Percentiles rank a stretch among this genome's conserved stretches.
These are phyloP conservation scores for Carpatolechia fugitivella DNA, from an alignment of 2,888 invertebrate genomes.

Conservation along the genomic window DNA sequence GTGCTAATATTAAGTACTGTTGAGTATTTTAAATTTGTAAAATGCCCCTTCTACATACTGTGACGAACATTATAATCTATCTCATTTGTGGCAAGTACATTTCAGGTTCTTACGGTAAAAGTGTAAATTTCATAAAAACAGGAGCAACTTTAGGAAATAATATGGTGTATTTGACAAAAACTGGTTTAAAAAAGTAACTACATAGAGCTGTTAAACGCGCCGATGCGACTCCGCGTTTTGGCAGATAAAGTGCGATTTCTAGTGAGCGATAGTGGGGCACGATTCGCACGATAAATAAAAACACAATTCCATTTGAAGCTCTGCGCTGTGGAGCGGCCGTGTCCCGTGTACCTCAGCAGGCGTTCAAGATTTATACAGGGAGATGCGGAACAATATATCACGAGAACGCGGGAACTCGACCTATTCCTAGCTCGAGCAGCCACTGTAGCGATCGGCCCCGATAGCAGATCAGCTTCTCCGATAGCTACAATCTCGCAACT, in stretches of 20 bases:
- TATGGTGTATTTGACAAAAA: slow-evolving; percentile 3
- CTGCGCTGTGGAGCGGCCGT: slow-evolving; percentile 66
- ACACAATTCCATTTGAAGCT: slow-evolving; percentile 78
- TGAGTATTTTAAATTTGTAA: slow-evolving; percentile 14
- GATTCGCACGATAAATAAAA: slow-evolving; percentile 79
- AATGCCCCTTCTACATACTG: background rate
- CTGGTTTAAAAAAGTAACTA: slow-evolving; percentile 33
- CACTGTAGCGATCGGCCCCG: slow-evolving; percentile 69
- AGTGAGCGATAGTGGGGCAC: slow-evolving; percentile 72
- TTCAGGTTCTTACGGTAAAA: background rate
- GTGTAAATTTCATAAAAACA: background rate
- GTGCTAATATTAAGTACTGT: background rate
- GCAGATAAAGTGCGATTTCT: slow-evolving; percentile 74
- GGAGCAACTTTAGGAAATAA: slow-evolving; percentile 10
- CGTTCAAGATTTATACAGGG: slow-evolving; percentile 77
- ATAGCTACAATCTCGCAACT: slow-evolving; percentile 53
- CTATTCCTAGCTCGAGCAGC: slow-evolving; percentile 73
- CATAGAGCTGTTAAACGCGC: slow-evolving; percentile 47
- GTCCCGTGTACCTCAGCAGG: slow-evolving; percentile 79
- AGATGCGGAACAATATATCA: slow-evolving; percentile 78
- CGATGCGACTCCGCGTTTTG: slow-evolving; percentile 63
- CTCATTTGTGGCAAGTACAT: slow-evolving; percentile 5
- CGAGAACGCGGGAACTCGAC: slow-evolving; percentile 76
- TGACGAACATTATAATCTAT: background rate
- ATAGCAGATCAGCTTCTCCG: slow-evolving; percentile 66